Percentiles rank a stretch among this genome's conserved stretches.
phyloP scores from a whole-genome alignment of 2,888 invertebrate genomes.

The Globia sparganii region DNA sequence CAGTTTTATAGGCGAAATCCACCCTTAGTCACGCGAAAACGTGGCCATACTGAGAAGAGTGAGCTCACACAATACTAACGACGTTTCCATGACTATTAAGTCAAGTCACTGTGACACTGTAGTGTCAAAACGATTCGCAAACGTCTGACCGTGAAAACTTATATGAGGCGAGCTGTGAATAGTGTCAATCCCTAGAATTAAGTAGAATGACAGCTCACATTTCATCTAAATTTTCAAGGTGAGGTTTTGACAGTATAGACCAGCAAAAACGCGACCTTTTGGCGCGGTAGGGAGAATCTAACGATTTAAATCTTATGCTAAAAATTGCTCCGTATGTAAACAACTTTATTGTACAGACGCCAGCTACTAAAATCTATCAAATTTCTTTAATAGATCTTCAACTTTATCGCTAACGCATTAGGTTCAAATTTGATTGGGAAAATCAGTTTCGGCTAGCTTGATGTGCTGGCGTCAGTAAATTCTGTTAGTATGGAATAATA shows the following conservation, averaged over 20 bases:
- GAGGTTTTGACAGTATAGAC: background rate
- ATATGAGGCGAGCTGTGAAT: background rate
- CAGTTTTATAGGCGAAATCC: too few species aligned
- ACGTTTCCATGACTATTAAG: background rate
- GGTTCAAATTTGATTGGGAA: too few species aligned
- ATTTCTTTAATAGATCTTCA: too few species aligned
- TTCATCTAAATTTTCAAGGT: background rate
- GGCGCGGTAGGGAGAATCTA: background rate
- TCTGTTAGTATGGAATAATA: slow-evolving; percentile 46
- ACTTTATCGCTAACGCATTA: too few species aligned
- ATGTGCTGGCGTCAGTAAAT: too few species aligned
- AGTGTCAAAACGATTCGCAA: background rate
- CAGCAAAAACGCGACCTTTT: background rate
- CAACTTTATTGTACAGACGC: slow-evolving; percentile 1
- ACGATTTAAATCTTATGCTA: background rate
- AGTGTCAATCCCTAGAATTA: background rate
- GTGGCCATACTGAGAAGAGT: background rate
- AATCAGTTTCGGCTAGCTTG: too few species aligned
- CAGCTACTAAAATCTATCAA: too few species aligned
- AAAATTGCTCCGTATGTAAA: background rate
- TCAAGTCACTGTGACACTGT: background rate
- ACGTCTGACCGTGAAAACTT: background rate
- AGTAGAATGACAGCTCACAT: background rate
- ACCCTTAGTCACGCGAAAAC: too few species aligned
- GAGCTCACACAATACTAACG: background rate